phyloP scores from a whole-genome alignment of 2,888 invertebrate genomes.

The Gymnoscelis rufifasciata region DNA sequence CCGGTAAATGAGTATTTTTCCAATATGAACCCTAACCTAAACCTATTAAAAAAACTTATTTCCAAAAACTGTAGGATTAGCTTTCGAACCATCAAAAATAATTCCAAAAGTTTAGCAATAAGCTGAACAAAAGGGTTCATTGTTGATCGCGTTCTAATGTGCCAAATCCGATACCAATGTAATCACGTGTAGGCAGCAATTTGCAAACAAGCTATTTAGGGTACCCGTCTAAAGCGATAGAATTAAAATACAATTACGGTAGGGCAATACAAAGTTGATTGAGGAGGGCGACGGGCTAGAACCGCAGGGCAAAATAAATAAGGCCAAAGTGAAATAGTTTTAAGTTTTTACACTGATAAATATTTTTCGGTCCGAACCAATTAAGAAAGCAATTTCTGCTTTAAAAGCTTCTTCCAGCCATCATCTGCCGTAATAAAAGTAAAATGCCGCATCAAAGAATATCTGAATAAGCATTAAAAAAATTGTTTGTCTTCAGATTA shows the following conservation, averaged over 20 bases:
- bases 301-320: slow-evolving; percentile 14
- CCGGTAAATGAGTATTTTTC: not conserved
- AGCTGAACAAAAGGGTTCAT: slow-evolving; percentile 23
- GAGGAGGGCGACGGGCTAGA: slow-evolving; percentile 34
- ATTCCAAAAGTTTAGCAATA: slow-evolving; percentile 33
- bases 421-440: not conserved
- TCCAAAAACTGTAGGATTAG: too few species aligned
- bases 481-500: not conserved
- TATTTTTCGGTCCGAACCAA: not conserved
- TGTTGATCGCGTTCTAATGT: slow-evolving; percentile 29
- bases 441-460: not conserved
- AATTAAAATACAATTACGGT: slow-evolving; percentile 77
- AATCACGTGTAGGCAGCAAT: slow-evolving; percentile 52
- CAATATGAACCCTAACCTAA: too few species aligned
- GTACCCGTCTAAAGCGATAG: slow-evolving; percentile 67
- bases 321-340: too few species aligned
- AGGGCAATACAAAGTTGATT: slow-evolving; percentile 67
- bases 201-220: slow-evolving; percentile 65
- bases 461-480: not conserved
- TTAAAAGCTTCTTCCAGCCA: not conserved
- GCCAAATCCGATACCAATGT: slow-evolving; percentile 35
- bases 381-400: not conserved
- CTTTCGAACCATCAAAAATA: not conserved
- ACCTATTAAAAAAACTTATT: too few species aligned
- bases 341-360: not conserved